These are phyloP conservation scores for Trissonchulus sp. DNA, from an alignment of 2,888 invertebrate genomes.

Conservation along the genomic window DNA sequence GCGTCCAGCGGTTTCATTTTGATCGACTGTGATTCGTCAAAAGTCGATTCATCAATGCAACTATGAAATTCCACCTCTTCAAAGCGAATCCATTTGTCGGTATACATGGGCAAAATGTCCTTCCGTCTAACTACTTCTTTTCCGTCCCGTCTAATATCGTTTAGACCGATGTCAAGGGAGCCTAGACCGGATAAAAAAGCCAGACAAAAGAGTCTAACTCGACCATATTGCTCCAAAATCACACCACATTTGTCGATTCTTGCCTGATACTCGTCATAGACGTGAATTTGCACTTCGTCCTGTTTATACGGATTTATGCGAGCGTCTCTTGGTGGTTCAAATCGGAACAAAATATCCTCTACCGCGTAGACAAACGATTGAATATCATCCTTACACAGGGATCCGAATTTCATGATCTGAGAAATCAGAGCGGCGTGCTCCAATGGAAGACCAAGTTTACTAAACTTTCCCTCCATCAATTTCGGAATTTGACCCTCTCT, in stretches of 20 bases:
- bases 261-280: conserved; percentile 50
- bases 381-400: conserved; percentile 77
- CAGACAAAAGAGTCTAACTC: conserved; percentile 87
- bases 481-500: conserved; percentile 84
- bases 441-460: conserved; percentile 86
- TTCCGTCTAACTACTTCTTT: conserved; percentile 96
- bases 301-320: conserved; percentile 74
- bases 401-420: conserved; percentile 90
- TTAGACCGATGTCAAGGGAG: conserved; percentile 89
- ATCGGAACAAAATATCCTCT: conserved; percentile 82
- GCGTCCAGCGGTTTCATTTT: conserved; percentile 89
- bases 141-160: conserved; percentile 89
- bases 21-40: conserved; percentile 58
- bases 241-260: conserved; percentile 69
- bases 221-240: conserved; percentile 74
- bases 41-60: conserved; percentile 76
- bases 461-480: conserved; percentile 81
- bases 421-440: conserved; percentile 96
- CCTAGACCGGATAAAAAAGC: conserved; percentile 88
- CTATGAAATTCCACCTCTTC: conserved; percentile 92
- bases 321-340: conserved; percentile 60
- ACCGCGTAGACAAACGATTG: conserved; percentile 82
- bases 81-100: conserved; percentile 97
- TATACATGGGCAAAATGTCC: conserved; percentile 96
- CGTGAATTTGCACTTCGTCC: conserved; percentile 75